Conservation (phyloP, 2,113 vertebrate species). For the Melanostigma gelatinosum region DNA sequence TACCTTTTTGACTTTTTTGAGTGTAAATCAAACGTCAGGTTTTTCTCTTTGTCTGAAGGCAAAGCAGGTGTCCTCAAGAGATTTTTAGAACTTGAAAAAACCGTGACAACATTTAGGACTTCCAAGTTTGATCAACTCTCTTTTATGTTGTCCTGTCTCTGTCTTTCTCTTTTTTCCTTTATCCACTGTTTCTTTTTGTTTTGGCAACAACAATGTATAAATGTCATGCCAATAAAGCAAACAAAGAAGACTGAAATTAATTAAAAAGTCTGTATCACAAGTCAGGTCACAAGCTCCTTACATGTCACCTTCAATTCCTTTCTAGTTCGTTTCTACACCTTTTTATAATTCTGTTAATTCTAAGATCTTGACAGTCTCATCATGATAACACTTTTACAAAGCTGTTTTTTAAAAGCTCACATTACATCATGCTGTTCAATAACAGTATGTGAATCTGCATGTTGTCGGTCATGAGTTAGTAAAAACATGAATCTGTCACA, state of each 20-base stretch:
- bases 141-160: background rate
- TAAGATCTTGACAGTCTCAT: background rate
- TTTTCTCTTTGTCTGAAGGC: conserved; percentile 45
- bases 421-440: background rate
- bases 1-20: conserved; percentile 27
- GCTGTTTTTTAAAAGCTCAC: background rate
- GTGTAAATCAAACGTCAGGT: conserved; percentile 61
- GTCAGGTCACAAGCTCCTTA: background rate
- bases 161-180: background rate
- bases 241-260: background rate
- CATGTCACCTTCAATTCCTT: background rate
- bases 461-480: conserved; percentile 21
- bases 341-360: background rate
- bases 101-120: background rate
- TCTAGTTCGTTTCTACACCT: background rate
- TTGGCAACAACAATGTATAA: too few relatives aligned
- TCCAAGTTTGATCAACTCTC: background rate
- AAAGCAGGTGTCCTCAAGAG: conserved; percentile 46
- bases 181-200: too few relatives aligned
- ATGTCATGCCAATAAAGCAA: background rate
- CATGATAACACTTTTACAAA: conserved; percentile 9
- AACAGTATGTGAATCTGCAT: conserved; percentile 3
- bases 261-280: background rate
- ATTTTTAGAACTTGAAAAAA: background rate
- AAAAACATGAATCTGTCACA: conserved; percentile 40